Evolutionary conservation across 1,140 invertebrate species (phyloP).

Genomic region (Macrobrachium nipponense): DNA sequence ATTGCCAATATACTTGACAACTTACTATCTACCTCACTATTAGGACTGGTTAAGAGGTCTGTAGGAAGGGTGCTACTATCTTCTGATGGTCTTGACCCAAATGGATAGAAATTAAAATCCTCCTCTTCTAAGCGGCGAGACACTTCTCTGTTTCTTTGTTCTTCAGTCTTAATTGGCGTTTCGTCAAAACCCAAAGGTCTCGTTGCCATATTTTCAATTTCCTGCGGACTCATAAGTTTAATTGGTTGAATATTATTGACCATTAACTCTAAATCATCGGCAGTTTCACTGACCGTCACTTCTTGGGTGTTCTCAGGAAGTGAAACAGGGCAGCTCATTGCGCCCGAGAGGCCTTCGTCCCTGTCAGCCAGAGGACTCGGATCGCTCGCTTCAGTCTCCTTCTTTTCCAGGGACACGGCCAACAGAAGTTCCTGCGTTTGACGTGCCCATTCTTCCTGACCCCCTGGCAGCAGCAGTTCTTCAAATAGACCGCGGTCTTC

Average conservation of each 20-base stretch:
- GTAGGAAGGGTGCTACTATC: conserved; percentile 31
- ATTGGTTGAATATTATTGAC: conserved; percentile 56
- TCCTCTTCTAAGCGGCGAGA: conserved; percentile 30
- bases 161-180: conserved; percentile 42
- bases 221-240: conserved; percentile 58
- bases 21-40: conserved; percentile 57
- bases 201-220: conserved; percentile 57
- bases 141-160: conserved; percentile 12
- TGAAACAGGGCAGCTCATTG: conserved; percentile 20
- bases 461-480: conserved; percentile 57
- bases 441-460: conserved; percentile 52
- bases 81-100: conserved; percentile 28
- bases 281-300: conserved; percentile 4
- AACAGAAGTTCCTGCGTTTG: conserved; percentile 49
- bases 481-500: conserved; percentile 57
- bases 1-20: conserved; percentile 57
- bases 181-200: conserved; percentile 58
- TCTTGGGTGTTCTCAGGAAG: conserved; percentile 10
- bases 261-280: conserved; percentile 53
- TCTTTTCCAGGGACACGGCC: conserved; percentile 51
- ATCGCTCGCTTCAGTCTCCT: conserved; percentile 8
- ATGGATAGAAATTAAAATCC: conserved; percentile 45
- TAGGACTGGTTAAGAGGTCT: conserved; percentile 46
- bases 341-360: neutral
- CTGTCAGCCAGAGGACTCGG: neutral